Base-by-base conservation (phyloP, 1,140 invertebrate genomes). In the Bombus vancouverensis region DNA sequence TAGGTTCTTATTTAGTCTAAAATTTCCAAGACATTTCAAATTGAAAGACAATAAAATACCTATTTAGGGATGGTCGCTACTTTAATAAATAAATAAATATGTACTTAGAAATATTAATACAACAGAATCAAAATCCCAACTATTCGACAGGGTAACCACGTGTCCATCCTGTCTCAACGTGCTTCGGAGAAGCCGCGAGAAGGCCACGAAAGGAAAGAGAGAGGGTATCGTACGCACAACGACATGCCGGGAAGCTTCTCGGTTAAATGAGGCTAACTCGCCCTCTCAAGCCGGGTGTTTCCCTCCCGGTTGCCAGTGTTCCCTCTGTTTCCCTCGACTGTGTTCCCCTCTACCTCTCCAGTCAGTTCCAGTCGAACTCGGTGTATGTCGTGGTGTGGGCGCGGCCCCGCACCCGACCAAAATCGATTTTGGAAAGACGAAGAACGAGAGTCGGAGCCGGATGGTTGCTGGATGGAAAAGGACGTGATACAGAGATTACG, bases 401-500 rank as follows among this genome's bases (percentile, higher is more conserved):
- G 94, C 92, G 93, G 93, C 88, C 92, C 92, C 91, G 92, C 86
- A 42, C 88, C 80, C 88, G 90, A 87, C 91, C 92, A 90, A 94
- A 92, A 95, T 95, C 94, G 94, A 95, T 95, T 95, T 94, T 94
- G 93, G 93, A 88, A 93, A 94, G 93, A 93, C 93, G 92, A 91
- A 90, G 93, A 93, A 91, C 86, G 85, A 75, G 79, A 85, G 86
- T n/a, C 18, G 18, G 85, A 83, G 66, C 84, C 28, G 32, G 84
- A 90, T 81, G 81, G 66, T 65, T 59, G 73, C 53, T n/a, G 57
- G 71, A 74, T 65, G 88, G 90, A 86, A 88, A 92, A 89, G 87
- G 92, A 92, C 87, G 92, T 83, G 93, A 92, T 92, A 91, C 91
- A 92, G 93, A 93, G 93, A 93, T 93, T 93, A 93, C 92, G 92